Conservation (phyloP, 2,797 vertebrate species). For the Limosa lapponica region DNA sequence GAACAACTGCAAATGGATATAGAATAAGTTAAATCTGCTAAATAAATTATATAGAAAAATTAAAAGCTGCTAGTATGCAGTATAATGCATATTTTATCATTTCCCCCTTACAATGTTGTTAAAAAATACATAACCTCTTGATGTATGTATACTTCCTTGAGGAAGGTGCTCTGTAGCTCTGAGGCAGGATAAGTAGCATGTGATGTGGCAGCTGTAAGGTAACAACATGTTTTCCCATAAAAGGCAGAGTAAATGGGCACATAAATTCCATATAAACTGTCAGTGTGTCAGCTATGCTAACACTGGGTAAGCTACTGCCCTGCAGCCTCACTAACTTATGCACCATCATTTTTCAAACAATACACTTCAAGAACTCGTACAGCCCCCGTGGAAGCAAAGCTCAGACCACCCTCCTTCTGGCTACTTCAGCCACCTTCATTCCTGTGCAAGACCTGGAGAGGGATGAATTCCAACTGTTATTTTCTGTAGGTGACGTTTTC, state of each 20-base stretch:
- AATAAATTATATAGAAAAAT: conserved; percentile 76
- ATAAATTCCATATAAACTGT: conserved; percentile 84
- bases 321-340: conserved; percentile 73
- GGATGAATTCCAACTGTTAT: not conserved
- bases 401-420: not conserved
- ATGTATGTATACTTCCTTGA: conserved; percentile 80
- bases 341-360: conserved; percentile 78
- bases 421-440: accelerated
- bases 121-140: conserved; percentile 81
- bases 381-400: not conserved
- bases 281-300: conserved; percentile 82
- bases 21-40: conserved; percentile 70
- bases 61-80: conserved; percentile 62
- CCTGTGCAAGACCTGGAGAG: not conserved
- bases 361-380: conserved; percentile 57
- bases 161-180: conserved; percentile 78
- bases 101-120: conserved; percentile 73
- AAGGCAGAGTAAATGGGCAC: conserved; percentile 80
- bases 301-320: conserved; percentile 75
- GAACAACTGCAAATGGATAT: conserved; percentile 60
- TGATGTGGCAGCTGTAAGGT: conserved; percentile 81
- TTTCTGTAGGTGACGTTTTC: not conserved
- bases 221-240: conserved; percentile 84
- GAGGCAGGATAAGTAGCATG: conserved; percentile 77
- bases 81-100: conserved; percentile 80